Conservation (phyloP, 2,113 vertebrate genomes). For the Neodontobutis hainanensis region DNA sequence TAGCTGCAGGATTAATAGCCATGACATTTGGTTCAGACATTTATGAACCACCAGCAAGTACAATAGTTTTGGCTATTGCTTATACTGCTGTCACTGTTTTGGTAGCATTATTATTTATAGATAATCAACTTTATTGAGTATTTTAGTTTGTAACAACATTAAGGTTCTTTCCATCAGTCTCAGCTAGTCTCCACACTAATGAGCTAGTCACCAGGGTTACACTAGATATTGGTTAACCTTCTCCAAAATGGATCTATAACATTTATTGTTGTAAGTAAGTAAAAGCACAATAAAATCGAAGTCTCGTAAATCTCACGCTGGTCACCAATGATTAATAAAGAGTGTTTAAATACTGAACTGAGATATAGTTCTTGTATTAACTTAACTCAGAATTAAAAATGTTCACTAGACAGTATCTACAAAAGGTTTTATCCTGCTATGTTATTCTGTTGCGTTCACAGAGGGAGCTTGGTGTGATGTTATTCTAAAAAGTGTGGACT, state of each 20-base stretch:
- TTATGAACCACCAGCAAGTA: constrained; percentile 7
- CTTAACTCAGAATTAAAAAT: no score
- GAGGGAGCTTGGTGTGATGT: no score
- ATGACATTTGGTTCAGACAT: constrained; percentile 15
- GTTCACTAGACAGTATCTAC: no score
- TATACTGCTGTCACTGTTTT: constrained; percentile 5
- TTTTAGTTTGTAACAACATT: neutral
- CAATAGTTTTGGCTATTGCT: constrained; percentile 13
- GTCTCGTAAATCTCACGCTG: no score
- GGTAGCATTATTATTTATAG: neutral
- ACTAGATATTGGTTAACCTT: neutral
- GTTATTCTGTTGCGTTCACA: no score
- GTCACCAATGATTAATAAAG: no score
- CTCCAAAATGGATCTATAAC: neutral
- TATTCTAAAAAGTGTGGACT: neutral
- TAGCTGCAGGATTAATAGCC: constrained; percentile 12
- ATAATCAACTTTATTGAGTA: neutral
- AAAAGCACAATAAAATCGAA: no score
- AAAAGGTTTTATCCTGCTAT: no score
- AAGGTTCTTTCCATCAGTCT: neutral
- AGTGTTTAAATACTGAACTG: no score
- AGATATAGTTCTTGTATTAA: no score
- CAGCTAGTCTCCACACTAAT: neutral
- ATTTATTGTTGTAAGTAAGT: neutral
- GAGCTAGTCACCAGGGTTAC: neutral